phyloP scores from a whole-genome alignment of 2,888 invertebrate genomes.

The Phymatocera aterrima region DNA sequence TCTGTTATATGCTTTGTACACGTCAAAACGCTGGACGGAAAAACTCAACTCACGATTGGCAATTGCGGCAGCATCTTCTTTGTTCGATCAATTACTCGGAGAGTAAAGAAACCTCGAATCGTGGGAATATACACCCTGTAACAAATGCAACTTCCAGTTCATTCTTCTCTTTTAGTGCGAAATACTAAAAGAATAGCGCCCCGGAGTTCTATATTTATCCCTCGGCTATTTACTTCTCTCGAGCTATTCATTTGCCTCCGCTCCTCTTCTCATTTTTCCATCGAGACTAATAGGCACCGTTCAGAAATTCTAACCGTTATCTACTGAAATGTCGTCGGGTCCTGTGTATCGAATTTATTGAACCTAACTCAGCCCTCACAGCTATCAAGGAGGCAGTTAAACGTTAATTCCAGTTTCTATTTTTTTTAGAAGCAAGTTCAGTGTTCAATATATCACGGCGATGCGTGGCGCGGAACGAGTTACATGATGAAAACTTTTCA shows the following conservation, averaged over 20 bases:
- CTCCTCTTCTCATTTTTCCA: background rate
- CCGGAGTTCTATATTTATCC: background rate
- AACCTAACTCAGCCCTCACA: slow-evolving; percentile 12
- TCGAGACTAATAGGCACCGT: slow-evolving; percentile 13
- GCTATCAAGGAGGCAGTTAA: background rate
- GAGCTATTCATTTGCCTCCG: background rate
- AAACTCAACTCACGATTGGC: background rate
- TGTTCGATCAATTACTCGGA: background rate
- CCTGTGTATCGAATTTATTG: slow-evolving; percentile 19
- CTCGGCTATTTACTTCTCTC: background rate
- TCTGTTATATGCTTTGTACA: background rate
- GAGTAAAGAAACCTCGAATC: no score
- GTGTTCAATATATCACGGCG: background rate
- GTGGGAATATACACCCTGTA: no score
- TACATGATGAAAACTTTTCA: slow-evolving; percentile 11
- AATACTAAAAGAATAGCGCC: no score
- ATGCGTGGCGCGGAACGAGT: background rate
- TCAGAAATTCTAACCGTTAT: slow-evolving; percentile 17
- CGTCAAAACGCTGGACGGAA: background rate
- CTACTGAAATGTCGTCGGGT: slow-evolving; percentile 26
- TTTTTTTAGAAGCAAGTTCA: background rate
- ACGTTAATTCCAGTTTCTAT: background rate
- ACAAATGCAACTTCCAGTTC: no score
- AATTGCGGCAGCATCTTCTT: background rate
- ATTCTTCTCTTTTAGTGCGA: no score